A percentile compares a stretch with the other conserved stretches of the same genome.
Conservation (phyloP, 2,888 invertebrate species). For the Zaprionus lineosus region DNA sequence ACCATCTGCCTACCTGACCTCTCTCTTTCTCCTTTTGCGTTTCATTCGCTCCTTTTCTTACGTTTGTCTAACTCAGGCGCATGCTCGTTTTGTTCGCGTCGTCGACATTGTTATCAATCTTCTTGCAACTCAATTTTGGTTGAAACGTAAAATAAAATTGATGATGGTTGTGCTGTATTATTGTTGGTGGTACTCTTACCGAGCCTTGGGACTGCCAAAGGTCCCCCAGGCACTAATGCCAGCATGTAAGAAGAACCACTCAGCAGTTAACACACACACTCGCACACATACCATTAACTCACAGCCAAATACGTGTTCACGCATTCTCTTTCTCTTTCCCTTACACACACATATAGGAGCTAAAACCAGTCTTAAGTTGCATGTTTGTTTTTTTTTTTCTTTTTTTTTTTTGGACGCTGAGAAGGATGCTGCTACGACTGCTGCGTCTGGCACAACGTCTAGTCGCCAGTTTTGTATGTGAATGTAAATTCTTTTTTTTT, state of each 20-base stretch:
- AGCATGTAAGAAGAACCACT: constrained; percentile 11
- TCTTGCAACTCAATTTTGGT: constrained; percentile 38
- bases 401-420: constrained; percentile 14
- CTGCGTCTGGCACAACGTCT: constrained; percentile 55
- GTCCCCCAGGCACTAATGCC: constrained; percentile 7
- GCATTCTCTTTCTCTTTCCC: constrained; percentile 7
- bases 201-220: not conserved
- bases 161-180: constrained; percentile 50
- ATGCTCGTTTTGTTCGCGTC: constrained; percentile 50
- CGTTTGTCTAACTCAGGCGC: constrained; percentile 23
- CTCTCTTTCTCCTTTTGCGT: constrained; percentile 1
- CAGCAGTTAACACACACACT: constrained; percentile 5
- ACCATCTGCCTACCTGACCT: no score
- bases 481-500: constrained; percentile 5
- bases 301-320: constrained; percentile 8
- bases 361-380: constrained; percentile 55
- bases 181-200: constrained; percentile 6
- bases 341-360: constrained; percentile 6
- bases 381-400: constrained; percentile 32
- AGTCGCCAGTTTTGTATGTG: constrained; percentile 37
- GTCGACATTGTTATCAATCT: constrained; percentile 55
- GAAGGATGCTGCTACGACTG: constrained; percentile 44
- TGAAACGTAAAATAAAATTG: constrained; percentile 41
- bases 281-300: constrained; percentile 1
- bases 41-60: constrained; percentile 3